phyloP scores from a whole-genome alignment of 2,113 vertebrate genomes.

The Alaudala cheleensis region DNA sequence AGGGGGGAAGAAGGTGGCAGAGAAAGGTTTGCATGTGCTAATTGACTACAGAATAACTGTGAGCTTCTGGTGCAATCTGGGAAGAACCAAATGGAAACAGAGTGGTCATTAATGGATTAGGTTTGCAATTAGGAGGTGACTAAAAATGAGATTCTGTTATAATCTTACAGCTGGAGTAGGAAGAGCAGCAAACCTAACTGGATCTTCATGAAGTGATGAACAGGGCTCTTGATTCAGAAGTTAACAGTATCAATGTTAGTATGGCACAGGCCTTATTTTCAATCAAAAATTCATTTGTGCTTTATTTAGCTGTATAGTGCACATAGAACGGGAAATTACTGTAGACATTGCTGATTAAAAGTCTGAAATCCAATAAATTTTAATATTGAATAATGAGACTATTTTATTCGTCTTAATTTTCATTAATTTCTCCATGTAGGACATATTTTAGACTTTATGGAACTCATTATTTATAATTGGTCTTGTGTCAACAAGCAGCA shows the following conservation, averaged over 20 bases:
- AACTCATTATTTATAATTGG: slow-evolving; percentile 49
- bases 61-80: neutral
- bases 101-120: neutral
- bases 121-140: neutral
- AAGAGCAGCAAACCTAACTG: neutral
- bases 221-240: neutral
- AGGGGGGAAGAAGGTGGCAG: neutral
- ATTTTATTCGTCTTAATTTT: slow-evolving; percentile 26
- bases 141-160: neutral
- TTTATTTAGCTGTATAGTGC: neutral
- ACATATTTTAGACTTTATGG: slow-evolving; percentile 30
- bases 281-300: neutral
- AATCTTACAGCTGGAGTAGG: neutral
- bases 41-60: neutral
- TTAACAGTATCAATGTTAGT: neutral
- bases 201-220: neutral
- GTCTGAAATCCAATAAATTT: slow-evolving; percentile 25
- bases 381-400: slow-evolving; percentile 24
- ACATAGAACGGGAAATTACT: slow-evolving; percentile 45
- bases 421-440: slow-evolving; percentile 27
- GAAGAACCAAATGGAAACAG: neutral
- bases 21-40: neutral
- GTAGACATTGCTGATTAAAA: slow-evolving; percentile 33
- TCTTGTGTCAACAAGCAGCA: slow-evolving; percentile 30
- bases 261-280: neutral